Evolutionary conservation across 2,113 vertebrate genomes (phyloP).

Genomic region (Eolophus roseicapilla): DNA sequence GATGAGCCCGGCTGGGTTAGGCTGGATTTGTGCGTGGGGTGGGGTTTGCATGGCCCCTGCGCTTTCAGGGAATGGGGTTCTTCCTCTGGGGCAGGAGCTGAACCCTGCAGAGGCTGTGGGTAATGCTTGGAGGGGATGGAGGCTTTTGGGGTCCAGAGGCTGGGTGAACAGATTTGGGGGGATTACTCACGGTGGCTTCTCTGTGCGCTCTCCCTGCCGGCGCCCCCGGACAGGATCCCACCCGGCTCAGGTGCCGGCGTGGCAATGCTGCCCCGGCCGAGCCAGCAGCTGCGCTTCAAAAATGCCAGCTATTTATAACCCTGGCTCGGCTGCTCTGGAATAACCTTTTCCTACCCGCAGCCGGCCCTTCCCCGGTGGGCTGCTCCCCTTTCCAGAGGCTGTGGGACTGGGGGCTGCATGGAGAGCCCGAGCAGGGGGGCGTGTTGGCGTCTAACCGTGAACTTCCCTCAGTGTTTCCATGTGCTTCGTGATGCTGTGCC

Average conservation of each 20-base stretch:
- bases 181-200: not conserved
- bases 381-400: not conserved
- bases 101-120: accelerated
- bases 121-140: accelerated
- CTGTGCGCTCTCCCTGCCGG: not conserved
- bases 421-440: accelerated
- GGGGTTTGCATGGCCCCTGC: not conserved
- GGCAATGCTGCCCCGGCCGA: not conserved
- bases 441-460: accelerated
- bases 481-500: no score
- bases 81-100: not conserved
- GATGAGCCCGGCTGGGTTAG: not conserved
- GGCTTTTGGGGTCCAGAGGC: accelerated
- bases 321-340: not conserved
- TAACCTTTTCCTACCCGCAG: not conserved
- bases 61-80: not conserved
- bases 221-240: not conserved
- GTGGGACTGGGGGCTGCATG: accelerated
- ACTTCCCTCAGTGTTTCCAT: accelerated
- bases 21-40: not conserved
- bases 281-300: conserved; percentile 50
- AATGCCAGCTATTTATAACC: conserved; percentile 60
- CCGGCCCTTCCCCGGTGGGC: not conserved
- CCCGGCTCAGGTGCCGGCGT: conserved; percentile 34
- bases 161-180: not conserved